These are phyloP conservation scores for Camptogramma bilineatum DNA, from an alignment of 2,888 invertebrate species.

Conservation along the genomic window DNA sequence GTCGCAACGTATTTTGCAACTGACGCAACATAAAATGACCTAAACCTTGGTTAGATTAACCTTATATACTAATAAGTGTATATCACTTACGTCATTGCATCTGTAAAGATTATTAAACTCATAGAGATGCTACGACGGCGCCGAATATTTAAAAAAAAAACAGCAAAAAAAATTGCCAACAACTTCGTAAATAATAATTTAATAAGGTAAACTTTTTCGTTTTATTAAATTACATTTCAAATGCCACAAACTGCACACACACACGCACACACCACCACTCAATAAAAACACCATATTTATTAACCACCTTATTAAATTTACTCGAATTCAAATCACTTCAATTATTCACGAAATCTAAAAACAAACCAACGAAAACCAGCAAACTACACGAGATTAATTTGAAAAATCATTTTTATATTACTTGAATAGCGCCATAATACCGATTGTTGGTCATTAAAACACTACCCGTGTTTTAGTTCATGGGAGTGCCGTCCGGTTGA, in stretches of 20 bases:
- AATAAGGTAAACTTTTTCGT: neutral
- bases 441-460: neutral
- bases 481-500: neutral
- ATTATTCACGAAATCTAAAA: neutral
- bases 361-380: neutral
- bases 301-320: neutral
- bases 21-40: neutral
- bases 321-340: neutral
- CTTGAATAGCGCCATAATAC: neutral
- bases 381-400: too few relatives aligned
- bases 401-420: neutral
- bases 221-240: neutral
- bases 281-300: neutral
- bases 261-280: neutral
- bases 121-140: neutral
- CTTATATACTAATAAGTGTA: neutral
- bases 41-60: neutral
- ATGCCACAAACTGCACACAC: neutral
- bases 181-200: too few relatives aligned
- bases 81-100: neutral
- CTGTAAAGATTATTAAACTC: neutral
- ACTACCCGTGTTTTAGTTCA: neutral
- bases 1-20: neutral
- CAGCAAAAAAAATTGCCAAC: neutral
- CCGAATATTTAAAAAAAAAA: neutral